These are phyloP conservation scores for Chaenodraco wilsoni DNA, from an alignment of 2,797 vertebrate genomes.

Conservation along the genomic window DNA sequence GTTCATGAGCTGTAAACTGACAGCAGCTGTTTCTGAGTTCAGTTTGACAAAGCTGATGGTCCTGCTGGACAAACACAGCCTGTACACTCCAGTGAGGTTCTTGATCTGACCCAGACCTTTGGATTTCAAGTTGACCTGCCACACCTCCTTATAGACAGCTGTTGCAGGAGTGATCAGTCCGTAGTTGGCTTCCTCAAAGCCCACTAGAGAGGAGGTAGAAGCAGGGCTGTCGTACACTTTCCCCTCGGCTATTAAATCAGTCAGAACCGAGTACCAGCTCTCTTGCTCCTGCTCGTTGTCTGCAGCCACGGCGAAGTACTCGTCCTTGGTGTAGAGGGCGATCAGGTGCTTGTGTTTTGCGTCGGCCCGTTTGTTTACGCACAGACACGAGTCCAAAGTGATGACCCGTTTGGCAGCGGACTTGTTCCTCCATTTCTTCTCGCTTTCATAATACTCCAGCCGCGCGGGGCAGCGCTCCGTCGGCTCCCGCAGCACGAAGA, in stretches of 20 bases:
- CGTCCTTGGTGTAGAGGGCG: conserved; percentile 98
- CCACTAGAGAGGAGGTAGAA: conserved; percentile 83
- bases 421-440: conserved; percentile 98
- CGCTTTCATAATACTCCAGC: conserved; percentile 97
- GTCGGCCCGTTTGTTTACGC: conserved; percentile 97
- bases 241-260: conserved; percentile 89
- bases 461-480: conserved; percentile 86
- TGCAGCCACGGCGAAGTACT: conserved; percentile 97
- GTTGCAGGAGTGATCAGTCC: conserved; percentile 85
- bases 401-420: conserved; percentile 93
- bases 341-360: conserved; percentile 98
- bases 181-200: conserved; percentile 88
- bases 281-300: conserved; percentile 97
- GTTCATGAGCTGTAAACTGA: conserved; percentile 96
- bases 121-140: conserved; percentile 96
- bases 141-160: conserved; percentile 92
- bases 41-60: conserved; percentile 95
- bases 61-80: conserved; percentile 92
- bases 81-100: conserved; percentile 92
- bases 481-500: conserved; percentile 92
- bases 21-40: conserved; percentile 92
- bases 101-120: conserved; percentile 94
- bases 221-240: conserved; percentile 84
- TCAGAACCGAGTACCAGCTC: conserved; percentile 90
- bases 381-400: conserved; percentile 92